These are phyloP conservation scores for Tylochromis polylepis DNA, from an alignment of 2,113 vertebrate species.

Conservation along the genomic window DNA sequence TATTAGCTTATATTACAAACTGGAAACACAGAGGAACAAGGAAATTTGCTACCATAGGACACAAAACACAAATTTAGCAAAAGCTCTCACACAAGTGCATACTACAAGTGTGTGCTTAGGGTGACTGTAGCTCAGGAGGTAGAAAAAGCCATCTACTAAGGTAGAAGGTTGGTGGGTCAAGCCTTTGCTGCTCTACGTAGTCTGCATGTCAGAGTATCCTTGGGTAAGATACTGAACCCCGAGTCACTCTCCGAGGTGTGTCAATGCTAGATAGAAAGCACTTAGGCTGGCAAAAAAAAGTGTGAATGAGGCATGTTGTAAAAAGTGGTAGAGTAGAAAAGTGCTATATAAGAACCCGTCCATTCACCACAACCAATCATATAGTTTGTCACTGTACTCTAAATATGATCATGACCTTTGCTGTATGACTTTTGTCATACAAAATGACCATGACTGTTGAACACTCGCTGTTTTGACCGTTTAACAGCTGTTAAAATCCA, in stretches of 20 bases:
- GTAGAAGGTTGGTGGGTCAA: neutral
- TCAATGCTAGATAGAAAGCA: neutral
- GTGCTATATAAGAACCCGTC: neutral
- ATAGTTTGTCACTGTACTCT: fast-evolving
- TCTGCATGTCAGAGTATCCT: neutral
- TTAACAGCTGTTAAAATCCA: too few species aligned
- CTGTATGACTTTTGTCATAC: neutral
- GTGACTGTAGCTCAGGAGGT: neutral
- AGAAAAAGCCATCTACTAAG: too few species aligned
- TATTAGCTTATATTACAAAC: neutral
- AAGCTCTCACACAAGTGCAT: neutral
- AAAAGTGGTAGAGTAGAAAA: neutral
- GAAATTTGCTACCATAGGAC: neutral
- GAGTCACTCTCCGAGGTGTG: fast-evolving
- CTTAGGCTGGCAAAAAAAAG: too few species aligned
- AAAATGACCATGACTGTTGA: neutral
- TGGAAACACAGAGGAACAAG: neutral
- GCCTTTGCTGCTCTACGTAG: neutral
- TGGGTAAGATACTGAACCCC: neutral
- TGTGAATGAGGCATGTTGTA: neutral
- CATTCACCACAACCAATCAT: neutral
- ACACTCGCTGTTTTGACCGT: too few species aligned
- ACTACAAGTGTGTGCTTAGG: neutral
- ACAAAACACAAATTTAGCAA: neutral
- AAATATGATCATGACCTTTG: fast-evolving